Conservation (phyloP, 2,797 vertebrate genomes). For the Cuniculus paca region DNA sequence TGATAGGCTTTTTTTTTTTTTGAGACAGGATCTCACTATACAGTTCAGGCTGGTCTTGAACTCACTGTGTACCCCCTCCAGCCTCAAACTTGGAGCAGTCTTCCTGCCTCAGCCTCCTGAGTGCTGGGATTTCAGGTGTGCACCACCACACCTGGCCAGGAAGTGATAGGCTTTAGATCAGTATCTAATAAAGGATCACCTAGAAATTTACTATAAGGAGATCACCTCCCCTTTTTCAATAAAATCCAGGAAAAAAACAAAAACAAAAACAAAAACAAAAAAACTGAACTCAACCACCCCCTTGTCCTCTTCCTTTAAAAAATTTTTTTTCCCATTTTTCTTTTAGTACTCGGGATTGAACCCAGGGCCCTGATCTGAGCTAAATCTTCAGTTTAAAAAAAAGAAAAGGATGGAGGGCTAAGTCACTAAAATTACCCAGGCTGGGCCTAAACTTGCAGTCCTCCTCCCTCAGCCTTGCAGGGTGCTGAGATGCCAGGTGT, state of each 20-base stretch:
- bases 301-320: not conserved
- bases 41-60: not conserved
- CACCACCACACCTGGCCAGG: not conserved
- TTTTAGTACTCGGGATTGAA: not conserved
- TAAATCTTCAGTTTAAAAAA: not conserved
- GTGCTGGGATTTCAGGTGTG: not conserved
- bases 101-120: not conserved
- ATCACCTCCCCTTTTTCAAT: slow-evolving; percentile 16
- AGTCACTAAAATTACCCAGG: not conserved
- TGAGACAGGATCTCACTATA: not conserved
- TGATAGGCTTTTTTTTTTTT: slow-evolving; percentile 7
- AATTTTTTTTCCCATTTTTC: not conserved
- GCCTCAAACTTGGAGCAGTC: not conserved
- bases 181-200: not conserved
- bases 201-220: not conserved
- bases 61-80: not conserved
- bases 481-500: not conserved
- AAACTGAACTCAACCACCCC: not conserved
- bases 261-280: not conserved
- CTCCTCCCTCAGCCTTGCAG: not conserved
- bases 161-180: slow-evolving; percentile 47
- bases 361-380: not conserved
- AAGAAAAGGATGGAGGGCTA: not conserved
- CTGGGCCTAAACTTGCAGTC: not conserved
- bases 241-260: slow-evolving; percentile 40